Conservation (phyloP, 2,888 invertebrate genomes). For the Trichopria drosophilae region DNA sequence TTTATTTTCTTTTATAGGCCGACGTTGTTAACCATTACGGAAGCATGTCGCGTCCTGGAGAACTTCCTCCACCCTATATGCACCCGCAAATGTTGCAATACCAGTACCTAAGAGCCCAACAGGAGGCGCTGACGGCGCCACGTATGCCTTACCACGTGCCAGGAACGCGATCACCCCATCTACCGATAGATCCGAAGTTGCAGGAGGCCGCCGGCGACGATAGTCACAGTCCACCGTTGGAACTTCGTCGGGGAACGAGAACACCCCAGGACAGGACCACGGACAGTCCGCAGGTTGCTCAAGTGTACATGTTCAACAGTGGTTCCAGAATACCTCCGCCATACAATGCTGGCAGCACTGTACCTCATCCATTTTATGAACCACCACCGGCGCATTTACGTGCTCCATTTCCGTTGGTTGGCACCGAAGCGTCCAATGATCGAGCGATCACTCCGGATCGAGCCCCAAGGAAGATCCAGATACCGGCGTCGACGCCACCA, state of each 20-base stretch:
- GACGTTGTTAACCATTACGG: slow-evolving; percentile 63
- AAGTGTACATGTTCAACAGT: slow-evolving; percentile 65
- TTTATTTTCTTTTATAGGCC: slow-evolving; percentile 63
- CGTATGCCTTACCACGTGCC: slow-evolving; percentile 54
- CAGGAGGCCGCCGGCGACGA: slow-evolving; percentile 65
- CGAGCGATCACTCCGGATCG: slow-evolving; percentile 62
- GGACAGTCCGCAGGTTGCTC: slow-evolving; percentile 72
- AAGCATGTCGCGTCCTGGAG: slow-evolving; percentile 53
- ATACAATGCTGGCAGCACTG: slow-evolving; percentile 46
- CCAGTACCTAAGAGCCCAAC: slow-evolving; percentile 63
- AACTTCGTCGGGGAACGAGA: slow-evolving; percentile 65
- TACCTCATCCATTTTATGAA: slow-evolving; percentile 62
- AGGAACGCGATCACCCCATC: slow-evolving; percentile 53
- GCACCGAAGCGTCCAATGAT: slow-evolving; percentile 54
- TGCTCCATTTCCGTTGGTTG: slow-evolving; percentile 55
- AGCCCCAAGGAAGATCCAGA: slow-evolving; percentile 61
- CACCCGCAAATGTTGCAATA: slow-evolving; percentile 63
- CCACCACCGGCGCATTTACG: slow-evolving; percentile 68
- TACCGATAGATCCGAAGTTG: slow-evolving; percentile 63
- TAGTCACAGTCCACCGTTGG: slow-evolving; percentile 72
- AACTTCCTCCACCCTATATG: slow-evolving; percentile 62
- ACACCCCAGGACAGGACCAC: slow-evolving; percentile 64
- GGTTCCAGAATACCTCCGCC: slow-evolving; percentile 55
- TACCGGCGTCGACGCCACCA: slow-evolving; percentile 54
- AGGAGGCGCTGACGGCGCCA: slow-evolving; percentile 55